Percentiles rank a stretch among this genome's conserved stretches.
Conservation (phyloP, 37 sponge, comb jelly and placozoan genomes). For the Corticium candelabrum region DNA sequence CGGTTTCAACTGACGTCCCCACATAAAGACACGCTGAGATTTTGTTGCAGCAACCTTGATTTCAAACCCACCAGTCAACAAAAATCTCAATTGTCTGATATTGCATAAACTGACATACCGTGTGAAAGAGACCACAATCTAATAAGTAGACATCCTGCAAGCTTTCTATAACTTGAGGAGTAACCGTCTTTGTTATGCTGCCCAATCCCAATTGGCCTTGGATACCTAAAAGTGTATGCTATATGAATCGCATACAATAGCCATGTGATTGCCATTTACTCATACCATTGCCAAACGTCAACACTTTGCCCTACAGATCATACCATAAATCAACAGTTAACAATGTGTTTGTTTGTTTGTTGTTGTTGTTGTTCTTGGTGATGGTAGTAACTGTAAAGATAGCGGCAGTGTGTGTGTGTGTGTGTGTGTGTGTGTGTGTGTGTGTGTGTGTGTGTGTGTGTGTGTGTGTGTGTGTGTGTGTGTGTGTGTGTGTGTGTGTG, state of each 20-base stretch:
- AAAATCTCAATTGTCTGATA: too few relatives aligned
- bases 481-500: slow-evolving; percentile 7
- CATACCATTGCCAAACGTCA: slow-evolving; percentile 6
- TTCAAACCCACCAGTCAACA: background rate
- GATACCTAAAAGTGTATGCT: background rate
- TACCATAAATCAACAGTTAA: too few relatives aligned
- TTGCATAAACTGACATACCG: too few relatives aligned
- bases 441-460: background rate
- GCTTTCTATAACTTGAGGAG: background rate
- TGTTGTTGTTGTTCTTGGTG: too few relatives aligned
- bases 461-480: slow-evolving; percentile 9
- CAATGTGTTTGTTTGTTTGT: too few relatives aligned
- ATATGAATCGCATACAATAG: background rate
- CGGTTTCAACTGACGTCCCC: background rate
- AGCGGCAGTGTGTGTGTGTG: too few relatives aligned
- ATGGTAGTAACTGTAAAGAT: too few relatives aligned
- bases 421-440: slow-evolving; percentile 19
- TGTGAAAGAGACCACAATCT: background rate
- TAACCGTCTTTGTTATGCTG: background rate
- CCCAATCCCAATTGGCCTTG: slow-evolving; percentile 11
- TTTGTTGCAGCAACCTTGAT: background rate
- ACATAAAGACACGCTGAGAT: background rate
- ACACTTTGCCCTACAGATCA: background rate
- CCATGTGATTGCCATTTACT: too few relatives aligned
- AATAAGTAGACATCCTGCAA: background rate